Percentiles rank a stretch among this genome's conserved stretches.
These are phyloP conservation scores for Tinea trinotella DNA, from an alignment of 2,888 invertebrate genomes.

Conservation along the genomic window DNA sequence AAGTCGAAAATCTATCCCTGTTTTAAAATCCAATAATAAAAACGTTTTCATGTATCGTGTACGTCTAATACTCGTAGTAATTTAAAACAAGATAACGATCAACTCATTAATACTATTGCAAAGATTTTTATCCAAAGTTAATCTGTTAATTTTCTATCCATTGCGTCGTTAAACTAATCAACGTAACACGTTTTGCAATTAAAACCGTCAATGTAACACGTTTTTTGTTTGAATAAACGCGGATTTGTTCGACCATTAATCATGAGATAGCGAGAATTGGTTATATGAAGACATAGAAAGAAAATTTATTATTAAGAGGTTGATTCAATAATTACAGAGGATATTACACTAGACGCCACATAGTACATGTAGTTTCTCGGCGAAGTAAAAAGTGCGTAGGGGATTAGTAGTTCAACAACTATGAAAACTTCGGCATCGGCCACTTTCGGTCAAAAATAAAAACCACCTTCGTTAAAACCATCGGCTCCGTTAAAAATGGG, in stretches of 20 bases:
- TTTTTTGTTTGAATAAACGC: not conserved
- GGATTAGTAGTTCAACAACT: too few species aligned
- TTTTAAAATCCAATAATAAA: too few species aligned
- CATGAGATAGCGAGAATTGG: not conserved
- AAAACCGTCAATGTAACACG: not conserved
- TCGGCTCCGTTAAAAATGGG: too few species aligned
- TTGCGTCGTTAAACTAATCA: not conserved
- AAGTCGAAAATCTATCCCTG: too few species aligned
- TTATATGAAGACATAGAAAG: slow-evolving; percentile 6
- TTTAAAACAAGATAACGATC: not conserved
- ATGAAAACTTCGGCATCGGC: too few species aligned
- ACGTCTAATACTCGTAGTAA: not conserved
- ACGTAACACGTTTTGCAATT: not conserved
- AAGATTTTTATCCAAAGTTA: not conserved
- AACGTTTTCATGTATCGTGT: not conserved
- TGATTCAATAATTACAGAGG: too few species aligned
- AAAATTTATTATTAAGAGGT: not conserved
- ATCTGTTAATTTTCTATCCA: not conserved
- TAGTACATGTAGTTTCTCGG: too few species aligned
- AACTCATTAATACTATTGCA: not conserved
- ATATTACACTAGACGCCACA: too few species aligned
- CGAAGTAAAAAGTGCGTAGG: too few species aligned
- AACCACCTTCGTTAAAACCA: too few species aligned
- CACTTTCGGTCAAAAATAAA: too few species aligned
- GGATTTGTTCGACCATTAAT: not conserved